These are phyloP conservation scores for Busseola fusca DNA, from an alignment of 2,888 invertebrate genomes.

Conservation along the genomic window DNA sequence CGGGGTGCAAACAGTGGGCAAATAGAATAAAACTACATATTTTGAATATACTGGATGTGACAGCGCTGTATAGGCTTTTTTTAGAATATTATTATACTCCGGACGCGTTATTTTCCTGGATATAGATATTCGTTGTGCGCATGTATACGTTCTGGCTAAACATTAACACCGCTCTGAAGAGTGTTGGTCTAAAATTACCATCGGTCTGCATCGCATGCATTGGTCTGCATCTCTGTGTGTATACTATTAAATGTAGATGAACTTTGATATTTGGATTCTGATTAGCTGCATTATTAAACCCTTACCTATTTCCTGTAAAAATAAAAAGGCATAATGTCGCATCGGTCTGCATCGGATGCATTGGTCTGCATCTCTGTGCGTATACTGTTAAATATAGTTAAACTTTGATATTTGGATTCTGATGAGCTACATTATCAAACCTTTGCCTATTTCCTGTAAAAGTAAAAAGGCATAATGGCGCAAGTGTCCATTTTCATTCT, in stretches of 20 bases:
- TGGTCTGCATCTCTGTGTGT: neutral
- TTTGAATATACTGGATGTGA: neutral
- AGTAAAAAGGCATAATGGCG: neutral
- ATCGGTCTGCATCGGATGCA: too few species aligned
- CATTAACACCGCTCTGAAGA: neutral
- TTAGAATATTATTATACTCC: neutral
- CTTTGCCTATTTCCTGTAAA: neutral
- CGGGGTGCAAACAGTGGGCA: neutral
- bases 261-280: neutral
- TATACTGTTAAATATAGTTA: neutral
- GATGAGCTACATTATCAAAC: neutral
- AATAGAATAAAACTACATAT: neutral
- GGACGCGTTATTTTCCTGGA: neutral
- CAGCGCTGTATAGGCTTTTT: neutral
- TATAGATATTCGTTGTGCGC: neutral
- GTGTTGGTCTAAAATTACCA: constrained; percentile 4
- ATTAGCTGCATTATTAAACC: neutral
- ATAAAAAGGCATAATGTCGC: neutral
- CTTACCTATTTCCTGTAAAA: neutral
- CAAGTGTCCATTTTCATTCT: too few species aligned
- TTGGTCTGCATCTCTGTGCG: neutral
- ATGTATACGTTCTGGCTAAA: neutral
- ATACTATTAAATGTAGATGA: neutral
- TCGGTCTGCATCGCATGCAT: too few species aligned
- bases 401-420: neutral